Evolutionary conservation across 1,140 invertebrate species (phyloP), one percentile per base, ranked within the genome.

Genomic region (Druon quercuslanigerum): DNA sequence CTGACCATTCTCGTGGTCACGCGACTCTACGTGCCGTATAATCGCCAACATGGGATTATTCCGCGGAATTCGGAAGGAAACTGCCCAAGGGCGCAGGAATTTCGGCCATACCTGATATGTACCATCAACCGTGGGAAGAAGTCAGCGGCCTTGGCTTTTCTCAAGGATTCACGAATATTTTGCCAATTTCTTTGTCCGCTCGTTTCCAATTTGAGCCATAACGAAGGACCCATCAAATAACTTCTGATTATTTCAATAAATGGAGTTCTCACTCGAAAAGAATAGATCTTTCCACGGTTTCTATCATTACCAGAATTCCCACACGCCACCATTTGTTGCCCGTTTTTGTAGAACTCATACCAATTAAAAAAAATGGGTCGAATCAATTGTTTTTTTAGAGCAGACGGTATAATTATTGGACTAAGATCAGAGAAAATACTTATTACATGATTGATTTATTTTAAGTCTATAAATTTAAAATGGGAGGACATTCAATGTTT

Each of bases 31-130:
- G 76, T 77, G 76, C 72, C 56, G 19, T 57, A 73, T 77, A 77
- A 74, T 74, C 52, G 72, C n/a, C 46, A 40, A 33, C 46, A 19
- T 50, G 19, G 76, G 76, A 77, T 77, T 77, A 77, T 52, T 72
- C 40, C 76, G 54, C 51, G 75, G 75, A 76, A 71, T 76, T 76
- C 75, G 75, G 71, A 73, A 77, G 57, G 54, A 60, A 74, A 74
- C 73, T 51, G 14, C 56, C 25, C 52, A 74, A n/a, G 51, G 16
- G 16, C 11, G n/a, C 20, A n/a, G 72, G 72, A 73, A 73, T 52
- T 66, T 51, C 33, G 14, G 11, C 14, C 20, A 73, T 52, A 54
- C 25, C 25, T 33, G 25, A 33, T 33, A 33, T 33, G 25, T 33
- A 33, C 52, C 72, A 66, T 25, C 8, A 16, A 25, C 52, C 72